Evolutionary conservation across 2,797 vertebrate species (phyloP), one percentile per base, ranked within the genome.

Genomic region (Bovichtus diacanthus): DNA sequence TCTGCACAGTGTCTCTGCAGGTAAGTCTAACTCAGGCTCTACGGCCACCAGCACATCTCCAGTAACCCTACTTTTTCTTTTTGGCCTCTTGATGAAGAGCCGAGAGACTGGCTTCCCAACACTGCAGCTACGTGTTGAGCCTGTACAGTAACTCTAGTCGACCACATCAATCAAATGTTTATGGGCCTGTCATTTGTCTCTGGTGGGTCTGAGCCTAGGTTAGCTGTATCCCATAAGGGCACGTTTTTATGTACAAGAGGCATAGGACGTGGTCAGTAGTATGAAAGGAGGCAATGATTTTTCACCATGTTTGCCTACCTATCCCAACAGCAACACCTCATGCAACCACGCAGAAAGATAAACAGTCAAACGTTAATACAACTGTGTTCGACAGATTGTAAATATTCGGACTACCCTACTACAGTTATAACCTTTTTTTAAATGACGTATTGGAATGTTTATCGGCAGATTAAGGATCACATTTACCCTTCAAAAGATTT

Each of bases 141-240:
- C 47, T 29, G 51, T 19, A 6, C 60, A 46, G 81, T 74, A 85
- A 90, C 77, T 74, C 59, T 38, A 85, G 74, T 68, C 70, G 13
- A 2, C 16, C 55, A 60, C 76, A 78, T 81, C 61, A 77, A 55
- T 87, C 70, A 82, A 12, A 67, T 1, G 36, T 88, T 80, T 67
- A 85, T 56, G 23, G 49, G 31, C 53, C 76, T 58, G 81, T 74
- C 78, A 70, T 76, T 49, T 34, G 53, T 74, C 76, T 67, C 50
- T 21, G 49, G 39, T 49, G 50, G 60, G 70, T 19, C 31, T 31
- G 55, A 70, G 38, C 11, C 55, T 8, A 43, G 38, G 29, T 76
- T 3, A 59, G 12, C 47, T 27, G 25, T 34, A 43, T 84, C 13
- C 41, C 15, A 18, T 31, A 6, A 25, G 34, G 61, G 49, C 39